Evolutionary conservation across 2,888 invertebrate genomes (phyloP), one percentile per base, ranked within the genome.

Genomic region (Chloroclysta siterata): DNA sequence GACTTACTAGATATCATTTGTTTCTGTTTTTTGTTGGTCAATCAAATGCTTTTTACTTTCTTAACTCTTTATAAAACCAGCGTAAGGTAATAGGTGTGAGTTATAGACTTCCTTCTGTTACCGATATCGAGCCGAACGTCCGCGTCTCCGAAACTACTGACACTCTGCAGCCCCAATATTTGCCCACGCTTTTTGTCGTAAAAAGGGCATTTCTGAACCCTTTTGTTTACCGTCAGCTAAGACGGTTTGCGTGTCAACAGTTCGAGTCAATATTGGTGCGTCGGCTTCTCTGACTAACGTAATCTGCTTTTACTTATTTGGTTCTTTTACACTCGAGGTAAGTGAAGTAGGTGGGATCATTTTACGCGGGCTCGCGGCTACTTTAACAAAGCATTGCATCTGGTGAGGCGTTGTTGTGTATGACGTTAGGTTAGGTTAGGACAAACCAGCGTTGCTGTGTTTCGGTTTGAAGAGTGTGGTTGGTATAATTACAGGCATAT

Each of bases 141-240:
- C 36, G 22, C 15, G 51, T 55, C 57, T 29, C 11, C 17, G 6
- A 41, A 60, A 60, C 64, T 65, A 60, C 64, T 52, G 64, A 48
- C 53, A 48, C 56, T 46, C 55, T 28, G 42, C 53, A 55, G 80
- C 72, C 72, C 81, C 82, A 84, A 85, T 89, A 83, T 90, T 89
- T 90, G 85, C 80, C 81, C 71, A 84, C 79, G 85, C 89, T 89
- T 90, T 90, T 90, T 91, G 87, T 89, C 77, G 87, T 89, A 90
- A 91, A 91, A 91, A 90, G 90, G 90, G 89, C 92, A 92, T 91
- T 92, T 90, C 89, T 87, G 89, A 89, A 88, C 92, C 93, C 91
- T 91, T 90, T 82, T 92, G 88, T 92, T 90, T 86, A 83, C 87
- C 73, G 81, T 80, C 83, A 76, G 83, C 85, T 91, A 90, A 93